These are phyloP conservation scores for Erythrolamprus reginae DNA, from an alignment of 2,113 vertebrate genomes.

Conservation along the genomic window DNA sequence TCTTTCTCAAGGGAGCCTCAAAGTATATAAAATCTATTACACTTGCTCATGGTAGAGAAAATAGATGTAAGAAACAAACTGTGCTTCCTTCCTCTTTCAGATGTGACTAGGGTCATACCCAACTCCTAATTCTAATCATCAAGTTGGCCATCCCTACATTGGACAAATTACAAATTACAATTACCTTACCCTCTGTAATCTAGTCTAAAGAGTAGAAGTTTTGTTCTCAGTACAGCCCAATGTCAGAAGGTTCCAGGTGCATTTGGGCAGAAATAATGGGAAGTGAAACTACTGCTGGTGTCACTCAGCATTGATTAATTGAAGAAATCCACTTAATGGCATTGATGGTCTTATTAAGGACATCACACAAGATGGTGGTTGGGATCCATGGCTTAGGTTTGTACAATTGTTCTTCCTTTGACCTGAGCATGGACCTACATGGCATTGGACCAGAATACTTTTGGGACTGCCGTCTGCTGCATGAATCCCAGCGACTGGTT, in stretches of 20 bases:
- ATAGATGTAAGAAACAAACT: not conserved
- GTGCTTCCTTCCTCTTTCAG: not conserved
- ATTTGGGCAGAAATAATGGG: not conserved
- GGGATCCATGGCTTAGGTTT: not conserved
- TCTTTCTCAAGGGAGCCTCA: not conserved
- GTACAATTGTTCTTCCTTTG: not conserved
- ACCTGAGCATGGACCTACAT: not conserved
- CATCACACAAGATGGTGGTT: not conserved
- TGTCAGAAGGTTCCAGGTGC: not conserved
- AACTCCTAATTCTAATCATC: not conserved
- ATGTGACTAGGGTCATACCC: not conserved
- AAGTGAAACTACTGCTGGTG: not conserved
- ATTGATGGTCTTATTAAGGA: not conserved
- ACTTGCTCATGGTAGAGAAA: not conserved
- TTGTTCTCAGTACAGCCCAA: not conserved
- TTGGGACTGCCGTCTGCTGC: no score
- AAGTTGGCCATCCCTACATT: not conserved
- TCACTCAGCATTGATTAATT: not conserved
- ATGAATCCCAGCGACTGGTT: no score
- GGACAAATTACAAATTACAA: not conserved
- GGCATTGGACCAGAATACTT: no score
- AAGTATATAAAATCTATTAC: not conserved
- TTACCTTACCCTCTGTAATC: not conserved
- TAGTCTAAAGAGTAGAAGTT: not conserved
- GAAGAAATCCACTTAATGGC: not conserved